A percentile compares a stretch with the other conserved stretches of the same genome.
These are phyloP conservation scores for Hafferia zeledoni DNA, from an alignment of 2,797 vertebrate genomes.

Conservation along the genomic window DNA sequence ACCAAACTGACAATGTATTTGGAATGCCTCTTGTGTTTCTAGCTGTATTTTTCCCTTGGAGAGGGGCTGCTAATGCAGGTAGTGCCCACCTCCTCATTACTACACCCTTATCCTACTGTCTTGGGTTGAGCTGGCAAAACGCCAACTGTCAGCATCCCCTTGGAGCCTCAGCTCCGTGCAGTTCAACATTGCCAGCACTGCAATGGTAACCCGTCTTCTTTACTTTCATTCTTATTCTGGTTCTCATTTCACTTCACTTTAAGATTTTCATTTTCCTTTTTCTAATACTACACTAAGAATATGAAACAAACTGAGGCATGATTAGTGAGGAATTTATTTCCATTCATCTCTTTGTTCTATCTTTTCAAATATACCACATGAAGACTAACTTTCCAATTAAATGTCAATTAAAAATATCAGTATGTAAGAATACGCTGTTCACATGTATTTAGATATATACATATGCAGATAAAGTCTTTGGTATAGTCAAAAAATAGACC, in stretches of 20 bases:
- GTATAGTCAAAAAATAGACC: background rate
- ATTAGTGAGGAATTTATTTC: background rate
- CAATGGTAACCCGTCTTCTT: background rate
- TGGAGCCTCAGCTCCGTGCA: background rate
- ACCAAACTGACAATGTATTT: rapidly evolving
- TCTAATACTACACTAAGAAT: background rate
- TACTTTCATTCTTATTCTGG: background rate
- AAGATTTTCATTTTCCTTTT: background rate
- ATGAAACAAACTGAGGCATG: background rate
- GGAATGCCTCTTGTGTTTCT: background rate
- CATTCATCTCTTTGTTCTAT: background rate
- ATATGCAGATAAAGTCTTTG: background rate
- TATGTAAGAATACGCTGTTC: background rate
- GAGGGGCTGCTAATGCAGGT: background rate
- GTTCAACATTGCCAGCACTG: background rate
- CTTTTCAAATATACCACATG: rapidly evolving
- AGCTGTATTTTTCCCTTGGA: background rate
- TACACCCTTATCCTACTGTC: background rate
- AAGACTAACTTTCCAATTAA: background rate
- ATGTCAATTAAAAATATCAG: background rate
- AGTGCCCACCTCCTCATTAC: background rate
- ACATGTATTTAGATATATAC: background rate
- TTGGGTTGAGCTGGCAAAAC: no score
- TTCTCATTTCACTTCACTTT: background rate
- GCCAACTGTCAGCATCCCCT: background rate